phyloP scores from a whole-genome alignment of 2,888 invertebrate species.

The Pterobdella sp. region DNA sequence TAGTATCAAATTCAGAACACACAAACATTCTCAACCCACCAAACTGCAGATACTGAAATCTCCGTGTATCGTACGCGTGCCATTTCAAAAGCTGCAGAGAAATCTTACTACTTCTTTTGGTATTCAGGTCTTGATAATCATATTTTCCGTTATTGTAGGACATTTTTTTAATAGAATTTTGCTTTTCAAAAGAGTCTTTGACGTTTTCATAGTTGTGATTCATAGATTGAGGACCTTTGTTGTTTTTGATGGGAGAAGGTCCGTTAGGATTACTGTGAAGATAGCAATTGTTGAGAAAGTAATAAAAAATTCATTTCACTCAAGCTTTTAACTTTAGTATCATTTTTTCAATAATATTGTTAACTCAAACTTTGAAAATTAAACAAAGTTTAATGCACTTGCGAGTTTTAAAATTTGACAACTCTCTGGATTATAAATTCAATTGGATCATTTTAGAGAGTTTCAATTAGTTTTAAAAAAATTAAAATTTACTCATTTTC shows the following conservation, averaged over 20 bases:
- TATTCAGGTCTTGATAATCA: neutral
- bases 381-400: no score
- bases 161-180: neutral
- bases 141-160: neutral
- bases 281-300: slow-evolving; percentile 8
- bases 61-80: slow-evolving; percentile 12
- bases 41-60: slow-evolving; percentile 19
- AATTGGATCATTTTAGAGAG: no score
- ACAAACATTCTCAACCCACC: slow-evolving; percentile 1
- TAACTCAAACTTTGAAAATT: no score
- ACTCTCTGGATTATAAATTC: no score
- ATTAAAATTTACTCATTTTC: no score
- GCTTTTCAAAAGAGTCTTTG: neutral
- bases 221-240: neutral
- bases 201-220: neutral
- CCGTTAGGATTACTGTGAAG: slow-evolving; percentile 24
- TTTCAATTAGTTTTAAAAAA: no score
- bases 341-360: no score
- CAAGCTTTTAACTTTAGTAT: neutral
- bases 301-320: neutral
- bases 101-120: neutral
- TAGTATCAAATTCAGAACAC: neutral
- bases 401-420: no score
- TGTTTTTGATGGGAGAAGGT: neutral
- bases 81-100: slow-evolving; percentile 12